Evolutionary conservation across 2,888 invertebrate species (phyloP).

Genomic region (Platypus cylindrus): DNA sequence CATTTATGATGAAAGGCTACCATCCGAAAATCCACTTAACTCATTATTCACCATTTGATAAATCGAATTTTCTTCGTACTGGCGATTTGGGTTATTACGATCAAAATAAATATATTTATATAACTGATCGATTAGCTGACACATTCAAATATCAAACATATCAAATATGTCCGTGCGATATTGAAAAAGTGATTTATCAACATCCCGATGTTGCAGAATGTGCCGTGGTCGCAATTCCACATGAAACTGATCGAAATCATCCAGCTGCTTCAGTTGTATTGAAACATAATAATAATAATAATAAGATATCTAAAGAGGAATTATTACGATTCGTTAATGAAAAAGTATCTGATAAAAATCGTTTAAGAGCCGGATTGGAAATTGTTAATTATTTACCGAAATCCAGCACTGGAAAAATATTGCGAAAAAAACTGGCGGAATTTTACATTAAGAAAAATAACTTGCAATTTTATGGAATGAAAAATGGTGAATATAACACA

Average conservation of each 20-base stretch:
- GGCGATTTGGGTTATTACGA: slow-evolving; percentile 27
- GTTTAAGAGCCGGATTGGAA: background rate
- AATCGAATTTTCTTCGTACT: slow-evolving; percentile 23
- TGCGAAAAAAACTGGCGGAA: background rate
- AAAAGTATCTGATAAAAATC: background rate
- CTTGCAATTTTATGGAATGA: slow-evolving; percentile 1
- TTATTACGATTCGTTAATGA: background rate
- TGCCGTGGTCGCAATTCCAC: slow-evolving; percentile 23
- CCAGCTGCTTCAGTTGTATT: slow-evolving; percentile 8
- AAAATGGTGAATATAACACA: no score
- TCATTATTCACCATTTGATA: slow-evolving; percentile 16
- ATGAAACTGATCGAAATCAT: slow-evolving; percentile 20
- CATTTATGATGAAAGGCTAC: slow-evolving; percentile 32
- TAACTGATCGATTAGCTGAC: slow-evolving; percentile 24
- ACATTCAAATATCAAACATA: slow-evolving; percentile 25
- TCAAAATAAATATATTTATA: slow-evolving; percentile 23
- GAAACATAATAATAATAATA: background rate
- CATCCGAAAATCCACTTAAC: background rate
- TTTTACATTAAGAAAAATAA: background rate
- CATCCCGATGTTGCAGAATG: slow-evolving; percentile 23
- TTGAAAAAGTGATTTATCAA: slow-evolving; percentile 21
- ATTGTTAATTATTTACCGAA: background rate
- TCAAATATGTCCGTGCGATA: slow-evolving; percentile 25
- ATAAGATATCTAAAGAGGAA: background rate
- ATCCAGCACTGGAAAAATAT: background rate